Percentiles rank a stretch among this genome's conserved stretches.
These are phyloP conservation scores for Aphidoletes aphidimyza DNA, from an alignment of 2,888 invertebrate genomes.

Conservation along the genomic window DNA sequence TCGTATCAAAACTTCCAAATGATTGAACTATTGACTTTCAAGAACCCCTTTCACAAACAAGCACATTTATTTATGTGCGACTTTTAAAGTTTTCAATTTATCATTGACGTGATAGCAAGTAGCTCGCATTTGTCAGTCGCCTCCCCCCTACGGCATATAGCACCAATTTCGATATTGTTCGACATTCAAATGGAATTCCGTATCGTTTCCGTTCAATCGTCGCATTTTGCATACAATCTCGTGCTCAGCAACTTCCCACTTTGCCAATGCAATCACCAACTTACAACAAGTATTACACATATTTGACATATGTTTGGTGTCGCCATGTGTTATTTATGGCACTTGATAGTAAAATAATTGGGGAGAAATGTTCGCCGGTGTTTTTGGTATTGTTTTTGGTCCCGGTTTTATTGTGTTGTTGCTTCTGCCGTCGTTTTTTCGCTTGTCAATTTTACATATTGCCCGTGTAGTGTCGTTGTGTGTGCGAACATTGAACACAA, in stretches of 20 bases:
- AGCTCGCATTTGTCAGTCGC: not conserved
- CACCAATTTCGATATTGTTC: not conserved
- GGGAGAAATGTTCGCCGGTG: not conserved
- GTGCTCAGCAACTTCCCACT: not conserved
- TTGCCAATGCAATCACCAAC: slow-evolving; percentile 18
- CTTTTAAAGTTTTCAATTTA: not conserved
- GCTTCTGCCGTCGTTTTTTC: no score
- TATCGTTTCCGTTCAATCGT: not conserved
- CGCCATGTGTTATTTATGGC: slow-evolving; percentile 57
- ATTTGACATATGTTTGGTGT: slow-evolving; percentile 57
- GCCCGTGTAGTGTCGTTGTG: not conserved
- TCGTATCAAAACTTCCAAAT: not conserved
- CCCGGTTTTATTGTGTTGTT: not conserved
- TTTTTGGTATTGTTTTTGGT: not conserved
- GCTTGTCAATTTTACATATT: not conserved
- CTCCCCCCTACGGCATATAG: not conserved
- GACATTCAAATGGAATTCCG: not conserved
- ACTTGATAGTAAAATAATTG: slow-evolving; percentile 57
- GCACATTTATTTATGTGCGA: slow-evolving; percentile 7
- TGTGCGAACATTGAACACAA: no score
- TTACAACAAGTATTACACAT: slow-evolving; percentile 54
- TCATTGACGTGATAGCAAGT: not conserved
- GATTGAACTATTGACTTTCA: slow-evolving; percentile 16
- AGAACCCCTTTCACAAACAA: not conserved
- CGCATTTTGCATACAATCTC: not conserved